Evolutionary conservation across 2,797 vertebrate species (phyloP).

Genomic region (Danio tinwini): DNA sequence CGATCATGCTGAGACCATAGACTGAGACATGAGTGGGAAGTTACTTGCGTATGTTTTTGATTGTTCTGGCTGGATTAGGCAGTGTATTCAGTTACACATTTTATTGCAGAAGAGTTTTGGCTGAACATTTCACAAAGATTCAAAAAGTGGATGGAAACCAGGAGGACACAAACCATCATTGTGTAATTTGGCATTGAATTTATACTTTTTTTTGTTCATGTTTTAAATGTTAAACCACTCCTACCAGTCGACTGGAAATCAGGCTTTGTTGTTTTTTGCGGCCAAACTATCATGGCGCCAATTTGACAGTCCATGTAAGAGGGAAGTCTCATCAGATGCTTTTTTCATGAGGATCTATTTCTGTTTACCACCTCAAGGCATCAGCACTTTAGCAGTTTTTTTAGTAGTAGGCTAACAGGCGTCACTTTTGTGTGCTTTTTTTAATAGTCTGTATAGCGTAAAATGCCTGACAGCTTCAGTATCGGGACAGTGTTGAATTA

Average conservation of each 20-base stretch:
- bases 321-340: conserved; percentile 5
- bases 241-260: not conserved
- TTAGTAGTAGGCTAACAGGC: not conserved
- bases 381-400: not conserved
- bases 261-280: conserved; percentile 4
- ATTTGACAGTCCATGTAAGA: conserved; percentile 1
- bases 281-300: not conserved
- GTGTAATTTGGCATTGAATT: conserved; percentile 3
- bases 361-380: conserved; percentile 18
- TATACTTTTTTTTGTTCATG: not conserved
- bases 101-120: conserved; percentile 68
- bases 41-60: conserved; percentile 64
- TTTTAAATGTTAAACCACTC: not conserved
- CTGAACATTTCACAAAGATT: conserved; percentile 60
- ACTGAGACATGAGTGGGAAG: conserved; percentile 50
- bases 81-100: conserved; percentile 73
- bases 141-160: conserved; percentile 65
- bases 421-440: conserved; percentile 41
- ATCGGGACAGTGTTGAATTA: conserved; percentile 20
- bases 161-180: conserved; percentile 47
- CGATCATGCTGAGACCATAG: conserved; percentile 45
- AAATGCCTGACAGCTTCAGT: conserved; percentile 43
- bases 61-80: conserved; percentile 72
- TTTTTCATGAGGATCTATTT: conserved; percentile 28
- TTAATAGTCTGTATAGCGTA: conserved; percentile 32